These are phyloP conservation scores for Ptychodera flava DNA, from an alignment of 35 echinoderm and acorn worm genomes.

Conservation along the genomic window DNA sequence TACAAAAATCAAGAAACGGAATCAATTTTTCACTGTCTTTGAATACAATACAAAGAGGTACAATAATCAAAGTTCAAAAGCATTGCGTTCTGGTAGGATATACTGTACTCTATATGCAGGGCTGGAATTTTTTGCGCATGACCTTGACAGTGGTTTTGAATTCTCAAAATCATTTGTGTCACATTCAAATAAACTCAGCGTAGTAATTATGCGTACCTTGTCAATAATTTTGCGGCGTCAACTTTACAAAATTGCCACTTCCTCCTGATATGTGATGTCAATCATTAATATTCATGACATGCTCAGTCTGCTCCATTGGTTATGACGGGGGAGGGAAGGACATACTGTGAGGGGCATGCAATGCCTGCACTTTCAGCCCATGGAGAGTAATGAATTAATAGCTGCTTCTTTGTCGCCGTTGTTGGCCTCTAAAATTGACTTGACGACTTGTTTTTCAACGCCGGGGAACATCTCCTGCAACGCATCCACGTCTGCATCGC, in stretches of 20 bases:
- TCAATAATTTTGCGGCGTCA: not conserved
- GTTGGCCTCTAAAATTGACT: slow-evolving; percentile 85
- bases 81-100: too few relatives aligned
- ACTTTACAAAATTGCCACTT: not conserved
- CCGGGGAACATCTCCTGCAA: slow-evolving; percentile 95
- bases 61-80: too few relatives aligned
- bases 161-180: too few relatives aligned
- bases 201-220: not conserved
- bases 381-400: slow-evolving; percentile 60
- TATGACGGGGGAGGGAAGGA: too few relatives aligned
- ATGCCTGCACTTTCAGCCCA: slow-evolving; percentile 29
- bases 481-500: slow-evolving; percentile 63
- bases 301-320: not conserved
- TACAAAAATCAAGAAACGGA: too few relatives aligned
- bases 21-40: too few relatives aligned
- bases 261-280: not conserved
- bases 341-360: too few relatives aligned
- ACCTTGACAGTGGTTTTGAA: too few relatives aligned
- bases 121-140: too few relatives aligned
- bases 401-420: slow-evolving; percentile 83
- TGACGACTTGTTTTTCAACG: slow-evolving; percentile 71
- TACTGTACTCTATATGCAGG: too few relatives aligned
- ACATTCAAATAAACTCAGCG: not conserved
- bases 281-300: not conserved
- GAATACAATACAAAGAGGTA: too few relatives aligned